A percentile compares a stretch with the other conserved stretches of the same genome.
Evolutionary conservation across 2,113 vertebrate genomes (phyloP).

Genomic region (Asarcornis scutulata): DNA sequence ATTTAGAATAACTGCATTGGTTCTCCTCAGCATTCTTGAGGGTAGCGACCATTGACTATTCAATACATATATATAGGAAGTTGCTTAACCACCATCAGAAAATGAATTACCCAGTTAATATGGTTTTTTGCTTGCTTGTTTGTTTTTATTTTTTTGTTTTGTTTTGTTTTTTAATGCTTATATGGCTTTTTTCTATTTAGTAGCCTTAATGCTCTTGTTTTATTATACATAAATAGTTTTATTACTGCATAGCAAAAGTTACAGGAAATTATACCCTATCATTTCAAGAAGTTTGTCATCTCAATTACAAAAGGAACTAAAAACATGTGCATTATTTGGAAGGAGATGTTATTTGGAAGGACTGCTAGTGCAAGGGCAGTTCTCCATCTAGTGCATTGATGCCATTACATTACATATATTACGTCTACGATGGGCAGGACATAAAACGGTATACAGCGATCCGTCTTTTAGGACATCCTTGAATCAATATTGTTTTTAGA

Average conservation of each 20-base stretch:
- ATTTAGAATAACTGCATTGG: not conserved
- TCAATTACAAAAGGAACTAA: slow-evolving; percentile 5
- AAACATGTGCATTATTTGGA: not conserved
- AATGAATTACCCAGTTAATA: not conserved
- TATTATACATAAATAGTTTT: slow-evolving; percentile 15
- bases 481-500: not conserved
- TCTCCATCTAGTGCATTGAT: not conserved
- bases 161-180: not conserved
- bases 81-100: slow-evolving; percentile 6
- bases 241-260: not conserved
- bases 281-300: slow-evolving; percentile 14
- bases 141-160: too few species aligned
- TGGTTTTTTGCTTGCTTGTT: not conserved
- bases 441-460: not conserved
- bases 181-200: not conserved
- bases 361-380: not conserved
- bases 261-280: not conserved
- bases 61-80: not conserved
- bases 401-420: not conserved
- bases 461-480: not conserved
- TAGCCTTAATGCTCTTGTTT: not conserved
- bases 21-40: not conserved
- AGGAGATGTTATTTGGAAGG: not conserved
- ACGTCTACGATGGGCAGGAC: not conserved
- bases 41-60: not conserved